A percentile compares a stretch with the other conserved stretches of the same genome.
Conservation (phyloP, 2,888 invertebrate species). For the Apamea anceps region DNA sequence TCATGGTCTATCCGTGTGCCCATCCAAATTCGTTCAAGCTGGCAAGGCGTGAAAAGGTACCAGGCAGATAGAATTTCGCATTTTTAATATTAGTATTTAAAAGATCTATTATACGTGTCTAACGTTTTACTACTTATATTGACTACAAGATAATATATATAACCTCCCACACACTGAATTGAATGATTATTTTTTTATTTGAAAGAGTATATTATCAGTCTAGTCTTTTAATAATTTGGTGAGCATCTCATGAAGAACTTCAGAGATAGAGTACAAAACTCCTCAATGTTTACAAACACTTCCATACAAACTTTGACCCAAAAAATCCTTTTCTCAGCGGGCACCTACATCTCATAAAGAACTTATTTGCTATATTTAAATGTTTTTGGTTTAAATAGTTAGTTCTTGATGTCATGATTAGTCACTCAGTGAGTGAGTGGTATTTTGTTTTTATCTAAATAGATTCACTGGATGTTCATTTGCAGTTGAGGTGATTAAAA, state of each 20-base stretch:
- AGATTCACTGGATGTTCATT: neutral
- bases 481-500: neutral
- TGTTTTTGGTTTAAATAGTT: no score
- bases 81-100: neutral
- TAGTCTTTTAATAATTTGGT: neutral
- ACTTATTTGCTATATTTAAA: neutral
- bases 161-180: no score
- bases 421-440: neutral
- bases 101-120: neutral
- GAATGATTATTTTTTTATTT: neutral
- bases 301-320: neutral
- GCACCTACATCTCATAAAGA: neutral
- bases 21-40: conserved; percentile 1
- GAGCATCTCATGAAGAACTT: neutral
- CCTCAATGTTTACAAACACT: conserved; percentile 10
- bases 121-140: neutral
- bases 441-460: neutral
- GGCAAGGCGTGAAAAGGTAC: neutral
- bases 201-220: neutral
- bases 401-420: neutral
- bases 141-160: neutral
- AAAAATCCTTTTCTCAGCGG: neutral
- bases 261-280: neutral
- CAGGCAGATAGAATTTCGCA: neutral
- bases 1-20: neutral